A percentile compares a stretch with the other conserved stretches of the same genome.
Conservation (phyloP, 2,797 vertebrate genomes). For the Poecilia wingei region DNA sequence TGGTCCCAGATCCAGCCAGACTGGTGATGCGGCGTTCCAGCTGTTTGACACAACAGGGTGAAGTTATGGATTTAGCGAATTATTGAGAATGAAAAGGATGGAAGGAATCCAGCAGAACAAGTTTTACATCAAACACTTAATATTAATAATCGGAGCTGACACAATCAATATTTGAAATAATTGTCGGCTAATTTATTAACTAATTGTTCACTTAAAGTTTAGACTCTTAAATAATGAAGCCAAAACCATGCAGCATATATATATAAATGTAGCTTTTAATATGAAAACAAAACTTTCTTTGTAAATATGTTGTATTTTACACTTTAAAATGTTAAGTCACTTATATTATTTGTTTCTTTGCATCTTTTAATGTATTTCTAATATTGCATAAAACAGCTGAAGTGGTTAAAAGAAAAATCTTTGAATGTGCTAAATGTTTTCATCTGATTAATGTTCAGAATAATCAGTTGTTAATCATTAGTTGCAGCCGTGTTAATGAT, state of each 20-base stretch:
- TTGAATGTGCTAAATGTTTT: too few relatives aligned
- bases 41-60: slow-evolving; percentile 18
- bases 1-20: neutral
- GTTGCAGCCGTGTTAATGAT: neutral
- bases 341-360: neutral
- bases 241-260: neutral
- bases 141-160: neutral
- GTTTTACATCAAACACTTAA: slow-evolving; percentile 6
- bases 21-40: slow-evolving; percentile 6
- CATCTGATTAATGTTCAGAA: neutral
- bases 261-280: neutral
- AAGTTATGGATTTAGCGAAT: slow-evolving; percentile 45
- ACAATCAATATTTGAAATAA: neutral
- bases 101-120: slow-evolving; percentile 28
- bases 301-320: neutral
- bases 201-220: neutral
- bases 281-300: neutral
- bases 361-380: neutral
- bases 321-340: too few relatives aligned
- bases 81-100: neutral
- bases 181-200: too few relatives aligned
- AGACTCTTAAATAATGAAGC: neutral
- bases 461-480: neutral
- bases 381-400: neutral
- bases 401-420: neutral